These are phyloP conservation scores for Cairina moschata DNA, from an alignment of 2,113 vertebrate genomes.

Conservation along the genomic window DNA sequence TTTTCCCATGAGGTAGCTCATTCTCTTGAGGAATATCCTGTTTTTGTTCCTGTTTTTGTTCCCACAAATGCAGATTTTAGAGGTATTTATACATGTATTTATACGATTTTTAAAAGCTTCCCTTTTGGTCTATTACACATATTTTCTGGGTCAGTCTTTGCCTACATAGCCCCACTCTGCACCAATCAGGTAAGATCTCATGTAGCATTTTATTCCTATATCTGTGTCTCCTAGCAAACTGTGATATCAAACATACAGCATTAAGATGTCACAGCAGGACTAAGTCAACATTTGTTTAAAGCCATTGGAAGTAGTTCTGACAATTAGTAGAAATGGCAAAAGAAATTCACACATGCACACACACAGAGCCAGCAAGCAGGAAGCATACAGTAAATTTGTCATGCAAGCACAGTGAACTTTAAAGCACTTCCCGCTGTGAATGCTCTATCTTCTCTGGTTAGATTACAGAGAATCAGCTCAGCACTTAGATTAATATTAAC, in stretches of 20 bases:
- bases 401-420: slow-evolving; percentile 44
- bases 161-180: background rate
- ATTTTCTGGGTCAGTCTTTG: slow-evolving; percentile 38
- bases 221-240: slow-evolving; percentile 32
- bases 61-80: slow-evolving; percentile 32
- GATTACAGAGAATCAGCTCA: slow-evolving; percentile 13
- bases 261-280: slow-evolving; percentile 47
- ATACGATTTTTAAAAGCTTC: slow-evolving; percentile 46
- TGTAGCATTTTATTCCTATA: background rate
- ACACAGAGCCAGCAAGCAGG: background rate
- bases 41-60: slow-evolving; percentile 36
- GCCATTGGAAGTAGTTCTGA: slow-evolving; percentile 34
- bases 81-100: slow-evolving; percentile 12
- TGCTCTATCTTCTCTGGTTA: slow-evolving; percentile 24
- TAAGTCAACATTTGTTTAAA: slow-evolving; percentile 62
- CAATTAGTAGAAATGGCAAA: slow-evolving; percentile 53
- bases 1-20: background rate
- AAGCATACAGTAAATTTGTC: slow-evolving; percentile 17
- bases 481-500: slow-evolving; percentile 28
- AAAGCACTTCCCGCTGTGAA: slow-evolving; percentile 31
- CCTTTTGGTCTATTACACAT: slow-evolving; percentile 38
- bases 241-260: background rate
- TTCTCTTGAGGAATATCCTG: slow-evolving; percentile 56
- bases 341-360: background rate
- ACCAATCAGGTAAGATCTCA: background rate